A percentile compares a stretch with the other conserved stretches of the same genome.
phyloP scores from a whole-genome alignment of 2,888 invertebrate genomes.

The Sphaeridia pumilis region DNA sequence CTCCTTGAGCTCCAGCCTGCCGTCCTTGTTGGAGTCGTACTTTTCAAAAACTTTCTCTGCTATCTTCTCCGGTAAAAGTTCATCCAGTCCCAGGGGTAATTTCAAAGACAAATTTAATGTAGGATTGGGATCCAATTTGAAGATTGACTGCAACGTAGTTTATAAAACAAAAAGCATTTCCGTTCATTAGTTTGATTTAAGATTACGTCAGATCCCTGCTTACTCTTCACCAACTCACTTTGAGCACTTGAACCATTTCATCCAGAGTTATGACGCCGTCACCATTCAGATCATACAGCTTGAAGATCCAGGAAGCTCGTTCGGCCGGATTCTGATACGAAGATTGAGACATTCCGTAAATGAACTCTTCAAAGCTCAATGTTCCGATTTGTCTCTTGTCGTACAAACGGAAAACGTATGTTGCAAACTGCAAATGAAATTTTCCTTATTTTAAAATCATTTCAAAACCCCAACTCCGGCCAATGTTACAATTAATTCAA shows the following conservation, averaged over 20 bases:
- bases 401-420: slow-evolving; percentile 7
- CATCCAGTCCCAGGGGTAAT: slow-evolving; percentile 4
- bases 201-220: not conserved
- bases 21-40: not conserved
- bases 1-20: slow-evolving; percentile 1
- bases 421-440: slow-evolving; percentile 10
- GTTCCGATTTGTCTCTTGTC: slow-evolving; percentile 2
- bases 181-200: not conserved
- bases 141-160: slow-evolving; percentile 5
- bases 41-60: slow-evolving; percentile 8
- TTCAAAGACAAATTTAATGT: slow-evolving; percentile 6
- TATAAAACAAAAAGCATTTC: not conserved
- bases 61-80: slow-evolving; percentile 5
- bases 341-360: slow-evolving; percentile 8
- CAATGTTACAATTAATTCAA: not conserved
- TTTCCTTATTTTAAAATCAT: too few species aligned
- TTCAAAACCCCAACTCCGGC: too few species aligned
- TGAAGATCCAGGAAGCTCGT: slow-evolving; percentile 11
- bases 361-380: slow-evolving; percentile 10
- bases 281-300: slow-evolving; percentile 9
- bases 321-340: slow-evolving; percentile 7
- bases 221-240: slow-evolving; percentile 1
- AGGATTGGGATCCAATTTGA: slow-evolving; percentile 14
- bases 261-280: slow-evolving; percentile 8
- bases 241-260: slow-evolving; percentile 7